A percentile compares a stretch with the other conserved stretches of the same genome.
Evolutionary conservation across 2,797 vertebrate genomes (phyloP).

Genomic region (Ctenopoma multispine): DNA sequence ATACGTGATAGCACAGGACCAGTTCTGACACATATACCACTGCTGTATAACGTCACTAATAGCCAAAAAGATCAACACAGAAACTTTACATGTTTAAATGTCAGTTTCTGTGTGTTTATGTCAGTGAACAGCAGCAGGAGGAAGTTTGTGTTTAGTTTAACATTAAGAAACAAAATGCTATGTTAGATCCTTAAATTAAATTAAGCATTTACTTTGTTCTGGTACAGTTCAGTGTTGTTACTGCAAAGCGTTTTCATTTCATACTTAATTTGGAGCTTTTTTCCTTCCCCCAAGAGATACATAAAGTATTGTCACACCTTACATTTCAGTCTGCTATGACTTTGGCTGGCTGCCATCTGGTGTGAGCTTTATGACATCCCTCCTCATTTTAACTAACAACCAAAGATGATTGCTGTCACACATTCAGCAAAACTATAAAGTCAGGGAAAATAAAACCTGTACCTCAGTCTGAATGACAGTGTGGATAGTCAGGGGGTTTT

Average conservation of each 20-base stretch:
- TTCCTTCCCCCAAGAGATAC: slow-evolving; percentile 11
- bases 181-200: slow-evolving; percentile 3
- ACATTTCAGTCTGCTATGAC: slow-evolving; percentile 36
- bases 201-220: slow-evolving; percentile 1
- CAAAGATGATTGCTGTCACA: slow-evolving; percentile 50
- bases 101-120: not conserved
- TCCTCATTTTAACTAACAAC: slow-evolving; percentile 52
- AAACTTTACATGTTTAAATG: not conserved
- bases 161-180: not conserved
- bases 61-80: not conserved
- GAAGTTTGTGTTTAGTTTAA: not conserved
- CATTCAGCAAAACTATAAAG: slow-evolving; percentile 52
- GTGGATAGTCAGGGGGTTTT: not conserved
- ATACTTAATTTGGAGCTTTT: not conserved
- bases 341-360: slow-evolving; percentile 45
- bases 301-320: slow-evolving; percentile 32
- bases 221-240: not conserved
- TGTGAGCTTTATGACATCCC: slow-evolving; percentile 37
- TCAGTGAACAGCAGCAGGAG: not conserved
- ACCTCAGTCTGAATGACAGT: slow-evolving; percentile 35
- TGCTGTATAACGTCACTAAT: not conserved
- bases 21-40: too few species aligned
- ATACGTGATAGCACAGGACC: not conserved
- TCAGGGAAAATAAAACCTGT: not conserved
- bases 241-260: slow-evolving; percentile 1